These are phyloP conservation scores for Pammene fasciana DNA, from an alignment of 2,888 invertebrate species.

Conservation along the genomic window DNA sequence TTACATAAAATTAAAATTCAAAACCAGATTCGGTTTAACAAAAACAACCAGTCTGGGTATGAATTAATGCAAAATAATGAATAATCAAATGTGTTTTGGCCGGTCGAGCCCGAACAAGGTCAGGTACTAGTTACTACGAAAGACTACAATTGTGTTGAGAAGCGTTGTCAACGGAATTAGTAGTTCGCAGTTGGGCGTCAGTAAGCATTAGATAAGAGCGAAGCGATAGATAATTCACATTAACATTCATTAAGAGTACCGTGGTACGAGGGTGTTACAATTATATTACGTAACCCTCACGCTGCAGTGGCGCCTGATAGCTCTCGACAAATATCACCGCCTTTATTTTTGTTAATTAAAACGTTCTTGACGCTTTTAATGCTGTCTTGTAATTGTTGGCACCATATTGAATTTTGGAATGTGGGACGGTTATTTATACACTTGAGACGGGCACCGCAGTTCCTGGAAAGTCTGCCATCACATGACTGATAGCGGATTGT, in stretches of 20 bases:
- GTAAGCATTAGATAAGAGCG: constrained; percentile 31
- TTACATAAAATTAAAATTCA: constrained; percentile 44
- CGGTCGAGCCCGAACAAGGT: constrained; percentile 56
- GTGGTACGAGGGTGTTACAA: constrained; percentile 40
- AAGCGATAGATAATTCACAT: constrained; percentile 39
- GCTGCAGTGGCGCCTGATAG: constrained; percentile 64
- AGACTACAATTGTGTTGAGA: constrained; percentile 41
- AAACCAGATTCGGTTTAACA: constrained; percentile 45
- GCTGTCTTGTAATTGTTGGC: constrained; percentile 64
- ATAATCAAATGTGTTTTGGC: constrained; percentile 65
- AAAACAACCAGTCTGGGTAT: constrained; percentile 51
- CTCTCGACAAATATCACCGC: constrained; percentile 33
- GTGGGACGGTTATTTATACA: constrained; percentile 69
- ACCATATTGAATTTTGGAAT: constrained; percentile 61
- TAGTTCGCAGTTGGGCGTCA: constrained; percentile 1
- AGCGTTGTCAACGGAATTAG: constrained; percentile 31
- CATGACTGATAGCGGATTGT: not conserved
- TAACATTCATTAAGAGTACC: constrained; percentile 36
- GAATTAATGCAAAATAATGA: constrained; percentile 63
- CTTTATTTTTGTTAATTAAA: constrained; percentile 73
- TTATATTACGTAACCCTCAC: constrained; percentile 43
- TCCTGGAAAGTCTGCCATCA: constrained; percentile 34
- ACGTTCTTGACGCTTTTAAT: constrained; percentile 58
- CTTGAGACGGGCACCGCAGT: constrained; percentile 13
- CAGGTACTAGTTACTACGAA: constrained; percentile 49